Evolutionary conservation across 2,888 invertebrate species (phyloP).

Genomic region (Orthosia gothica): DNA sequence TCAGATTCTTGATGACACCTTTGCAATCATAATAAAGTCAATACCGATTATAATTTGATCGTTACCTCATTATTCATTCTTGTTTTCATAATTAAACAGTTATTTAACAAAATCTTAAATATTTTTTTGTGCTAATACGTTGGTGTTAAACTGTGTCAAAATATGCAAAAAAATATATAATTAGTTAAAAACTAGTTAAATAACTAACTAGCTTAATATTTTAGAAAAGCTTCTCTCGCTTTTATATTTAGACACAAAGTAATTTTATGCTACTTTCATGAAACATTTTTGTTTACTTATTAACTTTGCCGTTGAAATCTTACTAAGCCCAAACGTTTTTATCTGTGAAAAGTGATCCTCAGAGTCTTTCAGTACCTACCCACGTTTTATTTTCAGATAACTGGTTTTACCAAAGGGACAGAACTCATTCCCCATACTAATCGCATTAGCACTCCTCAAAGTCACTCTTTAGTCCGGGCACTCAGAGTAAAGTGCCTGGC

Average conservation of each 20-base stretch:
- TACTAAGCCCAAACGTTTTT: conserved; percentile 15
- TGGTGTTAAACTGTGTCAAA: neutral
- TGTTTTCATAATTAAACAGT: neutral
- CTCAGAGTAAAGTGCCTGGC: too few species aligned
- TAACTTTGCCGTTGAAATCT: too few species aligned
- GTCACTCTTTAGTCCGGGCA: conserved; percentile 49
- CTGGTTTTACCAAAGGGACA: conserved; percentile 25
- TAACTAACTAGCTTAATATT: conserved; percentile 6
- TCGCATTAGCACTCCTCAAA: conserved; percentile 63
- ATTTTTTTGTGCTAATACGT: neutral
- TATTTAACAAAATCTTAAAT: neutral
- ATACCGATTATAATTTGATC: conserved; percentile 7
- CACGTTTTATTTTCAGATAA: conserved; percentile 36
- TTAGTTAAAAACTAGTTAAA: conserved; percentile 1
- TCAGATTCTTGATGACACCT: conserved; percentile 58
- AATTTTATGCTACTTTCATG: neutral
- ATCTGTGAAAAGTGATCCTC: conserved; percentile 14
- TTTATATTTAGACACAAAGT: conserved; percentile 14
- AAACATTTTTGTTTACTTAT: too few species aligned
- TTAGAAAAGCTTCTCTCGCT: conserved; percentile 8
- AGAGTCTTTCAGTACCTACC: neutral
- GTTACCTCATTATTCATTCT: neutral
- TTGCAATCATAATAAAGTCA: conserved; percentile 24
- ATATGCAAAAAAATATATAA: neutral
- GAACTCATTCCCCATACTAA: conserved; percentile 38